Evolutionary conservation across 1,140 invertebrate species (phyloP), one percentile per base, ranked within the genome.

Genomic region (Caerostris extrusa): DNA sequence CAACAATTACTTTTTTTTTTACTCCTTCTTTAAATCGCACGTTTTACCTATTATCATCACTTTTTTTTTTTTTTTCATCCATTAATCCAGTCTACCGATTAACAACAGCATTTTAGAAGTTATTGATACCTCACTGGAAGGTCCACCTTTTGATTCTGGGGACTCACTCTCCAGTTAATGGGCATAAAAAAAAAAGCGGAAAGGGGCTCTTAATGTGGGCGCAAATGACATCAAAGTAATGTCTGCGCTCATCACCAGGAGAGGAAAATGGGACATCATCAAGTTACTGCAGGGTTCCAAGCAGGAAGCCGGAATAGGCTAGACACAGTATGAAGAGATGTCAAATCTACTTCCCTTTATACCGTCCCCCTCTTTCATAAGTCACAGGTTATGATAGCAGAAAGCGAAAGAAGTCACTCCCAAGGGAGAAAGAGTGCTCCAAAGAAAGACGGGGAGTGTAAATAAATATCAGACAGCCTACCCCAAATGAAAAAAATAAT

Each of bases 361-460:
- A 7, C 34, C 71, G 53, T 77, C 71, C 71, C 71, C 71, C 64
- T 93, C 64, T 58, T 87, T 56, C 85, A 93, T 86, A 93, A 93
- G 91, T 93, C 91, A 93, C 17, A 87, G 91, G 91, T 93, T 93
- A 93, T 93, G 82, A 93, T 93, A 58, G 50, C 61, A 87, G 61
- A 71, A 56, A 71, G 87, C 57, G 55, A 71, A 19, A 89, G 60
- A 58, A 81, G 34, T 53, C 34, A 14, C 57, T 57, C 81, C 81
- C 19, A 67, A 7, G 90, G 90, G 19, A 53, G 17, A 2, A 12
- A 60, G 89, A 57, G 81, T 50, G n/a, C 64, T 64, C 60, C 57
- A 61, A 64, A 64, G 34, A 64, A 64, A 90, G 17, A 58, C 5
- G 55, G 91, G 89, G 71, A 58, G 71, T 55, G 81, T 92, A 92